Evolutionary conservation across 2,888 invertebrate species (phyloP).

Genomic region (Drymonia ruficornis): DNA sequence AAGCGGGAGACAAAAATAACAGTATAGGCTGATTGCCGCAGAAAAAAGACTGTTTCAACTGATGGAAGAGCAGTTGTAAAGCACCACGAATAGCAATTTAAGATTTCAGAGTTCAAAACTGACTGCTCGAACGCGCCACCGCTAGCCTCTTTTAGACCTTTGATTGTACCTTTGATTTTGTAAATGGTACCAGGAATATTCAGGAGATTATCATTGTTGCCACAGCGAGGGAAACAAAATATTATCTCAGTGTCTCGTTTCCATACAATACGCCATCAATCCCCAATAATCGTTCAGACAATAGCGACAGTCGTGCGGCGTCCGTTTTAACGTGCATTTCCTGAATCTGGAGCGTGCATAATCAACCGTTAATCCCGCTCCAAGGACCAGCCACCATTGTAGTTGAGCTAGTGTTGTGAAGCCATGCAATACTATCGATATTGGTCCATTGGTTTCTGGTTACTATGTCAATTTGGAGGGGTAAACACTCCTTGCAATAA

Average conservation of each 20-base stretch:
- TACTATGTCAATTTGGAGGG: too few species aligned
- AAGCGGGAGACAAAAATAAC: too few species aligned
- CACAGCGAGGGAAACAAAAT: not conserved
- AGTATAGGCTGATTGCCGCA: too few species aligned
- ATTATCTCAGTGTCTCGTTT: slow-evolving; percentile 1
- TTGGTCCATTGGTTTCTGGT: not conserved
- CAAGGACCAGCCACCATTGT: slow-evolving; percentile 58
- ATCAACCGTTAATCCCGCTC: slow-evolving; percentile 78
- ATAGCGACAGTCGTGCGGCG: slow-evolving; percentile 61
- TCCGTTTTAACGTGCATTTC: slow-evolving; percentile 64
- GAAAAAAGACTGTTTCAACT: too few species aligned
- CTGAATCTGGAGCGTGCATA: slow-evolving; percentile 81
- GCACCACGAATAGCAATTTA: too few species aligned
- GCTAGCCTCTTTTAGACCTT: too few species aligned
- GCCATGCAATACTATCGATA: not conserved
- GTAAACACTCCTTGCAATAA: not conserved
- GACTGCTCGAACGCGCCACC: too few species aligned
- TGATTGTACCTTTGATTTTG: too few species aligned
- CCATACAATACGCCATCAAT: slow-evolving; percentile 9
- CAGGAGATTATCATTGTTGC: not conserved
- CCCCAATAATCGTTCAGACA: slow-evolving; percentile 43
- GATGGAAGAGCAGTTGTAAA: too few species aligned
- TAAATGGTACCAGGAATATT: too few species aligned
- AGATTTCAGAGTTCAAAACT: too few species aligned
- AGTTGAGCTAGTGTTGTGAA: slow-evolving; percentile 3